phyloP scores from a whole-genome alignment of 2,113 vertebrate species.

The Alligator mississippiensis region DNA sequence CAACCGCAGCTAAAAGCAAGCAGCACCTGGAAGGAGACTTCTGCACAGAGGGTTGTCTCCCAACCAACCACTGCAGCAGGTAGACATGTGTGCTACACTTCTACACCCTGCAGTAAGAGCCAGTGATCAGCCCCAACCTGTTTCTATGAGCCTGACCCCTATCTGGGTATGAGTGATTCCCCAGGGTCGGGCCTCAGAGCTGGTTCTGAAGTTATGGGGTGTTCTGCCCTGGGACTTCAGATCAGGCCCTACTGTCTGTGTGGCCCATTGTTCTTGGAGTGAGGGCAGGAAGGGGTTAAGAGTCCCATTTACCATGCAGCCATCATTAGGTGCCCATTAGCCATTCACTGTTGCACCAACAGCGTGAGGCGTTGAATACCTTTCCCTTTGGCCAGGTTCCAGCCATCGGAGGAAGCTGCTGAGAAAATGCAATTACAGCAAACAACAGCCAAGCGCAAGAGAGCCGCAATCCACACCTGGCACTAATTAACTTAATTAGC shows the following conservation, averaged over 20 bases:
- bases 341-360: conserved; percentile 51
- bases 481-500: conserved; percentile 86
- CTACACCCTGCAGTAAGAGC: accelerated
- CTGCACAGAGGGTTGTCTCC: not conserved
- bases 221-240: accelerated
- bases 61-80: no score
- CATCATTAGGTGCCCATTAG: conserved; percentile 14
- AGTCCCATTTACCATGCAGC: not conserved
- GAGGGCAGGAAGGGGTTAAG: not conserved
- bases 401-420: conserved; percentile 68
- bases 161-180: accelerated
- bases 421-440: conserved; percentile 81
- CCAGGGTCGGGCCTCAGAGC: accelerated
- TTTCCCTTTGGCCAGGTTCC: conserved; percentile 66
- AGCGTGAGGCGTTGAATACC: conserved; percentile 43
- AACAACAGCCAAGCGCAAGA: conserved; percentile 77
- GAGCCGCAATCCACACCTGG: conserved; percentile 82
- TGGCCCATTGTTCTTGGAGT: not conserved
- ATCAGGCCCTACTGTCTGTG: not conserved
- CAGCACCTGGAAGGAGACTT: not conserved
- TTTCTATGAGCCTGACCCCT: not conserved
- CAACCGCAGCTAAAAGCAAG: not conserved
- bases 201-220: not conserved
- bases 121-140: accelerated
- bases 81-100: no score